Base-by-base conservation (phyloP, 2,113 vertebrate species). In the Entomyzon cyanotis region DNA sequence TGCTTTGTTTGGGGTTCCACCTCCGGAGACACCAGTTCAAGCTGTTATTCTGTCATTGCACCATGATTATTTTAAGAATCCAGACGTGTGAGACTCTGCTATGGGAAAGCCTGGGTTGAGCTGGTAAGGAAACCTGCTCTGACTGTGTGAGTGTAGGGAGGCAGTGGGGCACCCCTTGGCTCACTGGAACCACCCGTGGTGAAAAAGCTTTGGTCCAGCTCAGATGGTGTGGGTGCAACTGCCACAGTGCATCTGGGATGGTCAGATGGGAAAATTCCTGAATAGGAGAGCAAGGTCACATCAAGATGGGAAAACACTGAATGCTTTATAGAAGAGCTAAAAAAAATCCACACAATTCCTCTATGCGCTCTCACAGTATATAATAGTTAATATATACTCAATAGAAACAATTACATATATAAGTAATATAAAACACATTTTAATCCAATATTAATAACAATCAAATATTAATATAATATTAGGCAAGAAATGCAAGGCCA, bases 141-240 rank as follows among this genome's bases (percentile, higher is more conserved):
- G 33, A 53, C 10, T 14, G 27, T 14, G 9, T 44, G 53, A 76
- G 21, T 27, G 30, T 13, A 23, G 25, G 41, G 42, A 50, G 17
- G 49, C 42, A 70, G 35, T 2, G 0, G 17, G 11, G 14, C 23
- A 69, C 15, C 28, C 27, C 39, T 25, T 0, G 0, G 70, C 47
- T 18, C 63, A 41, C 21, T 42, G 55, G 47, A 76, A n/a, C 25
- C 41, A 47, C 8, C 20, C 0, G 1, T 1, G 3, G 27, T 42
- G 35, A 69, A 83, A 35, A 10, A 3, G 24, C 25, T 69, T 56
- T 0, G 0, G 39, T 60, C 39, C 2, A 2, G 46, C 60, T 82
- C 69, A 52, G 21, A 47, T 12, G 17, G 17, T 42, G 25, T 5
- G 21, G 41, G 25, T 44, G 37, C 37, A 73, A 13, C 44, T 44